phyloP scores from a whole-genome alignment of 2,888 invertebrate species.

The Scaptomyza flava region DNA sequence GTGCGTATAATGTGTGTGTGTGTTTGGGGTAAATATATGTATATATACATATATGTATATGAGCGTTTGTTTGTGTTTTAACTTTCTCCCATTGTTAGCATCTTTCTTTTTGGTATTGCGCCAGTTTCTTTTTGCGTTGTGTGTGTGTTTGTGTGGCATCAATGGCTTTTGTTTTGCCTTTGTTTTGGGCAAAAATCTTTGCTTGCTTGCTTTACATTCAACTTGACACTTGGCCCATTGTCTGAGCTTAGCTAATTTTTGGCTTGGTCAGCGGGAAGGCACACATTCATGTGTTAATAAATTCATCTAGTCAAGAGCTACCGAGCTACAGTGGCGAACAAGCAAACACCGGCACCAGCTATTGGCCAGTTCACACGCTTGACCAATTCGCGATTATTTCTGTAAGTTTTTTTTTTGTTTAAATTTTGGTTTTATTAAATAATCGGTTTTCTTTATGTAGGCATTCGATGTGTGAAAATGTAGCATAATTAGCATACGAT shows the following conservation, averaged over 20 bases:
- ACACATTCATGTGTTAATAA: conserved; percentile 39
- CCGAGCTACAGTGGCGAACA: conserved; percentile 9
- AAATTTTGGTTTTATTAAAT: conserved; percentile 31
- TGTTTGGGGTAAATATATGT: conserved; percentile 9
- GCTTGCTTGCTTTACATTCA: conserved; percentile 21
- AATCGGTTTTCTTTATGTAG: conserved; percentile 44
- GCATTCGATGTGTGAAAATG: conserved; percentile 24
- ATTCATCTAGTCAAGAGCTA: conserved; percentile 35
- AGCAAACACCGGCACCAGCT: conserved; percentile 22
- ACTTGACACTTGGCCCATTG: conserved; percentile 53
- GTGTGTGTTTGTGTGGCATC: conserved; percentile 36
- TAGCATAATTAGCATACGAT: conserved; percentile 60
- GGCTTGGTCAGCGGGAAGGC: conserved; percentile 2
- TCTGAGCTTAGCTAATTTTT: conserved; percentile 31
- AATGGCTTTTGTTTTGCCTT: conserved; percentile 47
- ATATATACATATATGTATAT: not conserved
- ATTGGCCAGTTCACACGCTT: conserved; percentile 42
- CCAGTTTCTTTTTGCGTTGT: conserved; percentile 57
- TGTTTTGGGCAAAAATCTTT: conserved; percentile 45
- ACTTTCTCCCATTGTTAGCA: conserved; percentile 80
- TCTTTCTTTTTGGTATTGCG: conserved; percentile 73
- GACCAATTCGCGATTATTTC: conserved; percentile 39
- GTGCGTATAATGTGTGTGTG: conserved; percentile 15
- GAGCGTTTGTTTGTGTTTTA: conserved; percentile 45
- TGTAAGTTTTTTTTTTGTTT: conserved; percentile 6